These are phyloP conservation scores for Rhyacophila brunnea DNA, from an alignment of 1,140 invertebrate genomes.

Conservation along the genomic window DNA sequence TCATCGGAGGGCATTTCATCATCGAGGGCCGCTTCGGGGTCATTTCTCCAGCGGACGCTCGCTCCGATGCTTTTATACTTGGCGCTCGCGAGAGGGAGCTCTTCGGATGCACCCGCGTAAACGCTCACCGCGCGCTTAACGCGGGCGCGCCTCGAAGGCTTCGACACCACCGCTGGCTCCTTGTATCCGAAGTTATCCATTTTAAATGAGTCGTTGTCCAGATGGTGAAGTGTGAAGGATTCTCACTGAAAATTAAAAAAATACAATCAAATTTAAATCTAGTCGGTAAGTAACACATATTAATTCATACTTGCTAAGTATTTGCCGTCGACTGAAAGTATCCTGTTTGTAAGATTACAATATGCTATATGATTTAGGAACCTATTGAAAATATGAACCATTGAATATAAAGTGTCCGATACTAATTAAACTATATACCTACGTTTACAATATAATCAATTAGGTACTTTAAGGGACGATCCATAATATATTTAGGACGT, in stretches of 20 bases:
- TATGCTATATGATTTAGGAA: too few species aligned
- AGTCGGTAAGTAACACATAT: too few species aligned
- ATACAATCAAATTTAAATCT: background rate
- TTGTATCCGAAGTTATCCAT: constrained; percentile 50
- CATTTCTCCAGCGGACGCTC: constrained; percentile 49
- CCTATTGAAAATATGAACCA: too few species aligned
- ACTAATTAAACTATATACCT: too few species aligned
- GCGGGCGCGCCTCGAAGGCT: constrained; percentile 32
- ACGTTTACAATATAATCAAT: too few species aligned
- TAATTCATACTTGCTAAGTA: too few species aligned
- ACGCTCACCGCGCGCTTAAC: constrained; percentile 44
- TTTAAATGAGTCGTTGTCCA: background rate
- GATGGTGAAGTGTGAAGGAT: background rate
- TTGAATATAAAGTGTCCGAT: too few species aligned
- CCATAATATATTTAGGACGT: too few species aligned
- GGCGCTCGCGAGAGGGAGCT: constrained; percentile 38
- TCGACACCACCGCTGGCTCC: constrained; percentile 38
- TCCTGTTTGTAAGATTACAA: too few species aligned
- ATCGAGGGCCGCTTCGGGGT: constrained; percentile 62
- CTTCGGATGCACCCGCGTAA: constrained; percentile 39
- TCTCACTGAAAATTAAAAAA: constrained; percentile 11
- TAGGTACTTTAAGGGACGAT: too few species aligned
- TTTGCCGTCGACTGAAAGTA: too few species aligned
- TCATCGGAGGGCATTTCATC: constrained; percentile 63
- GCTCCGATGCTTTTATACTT: constrained; percentile 45